Evolutionary conservation across 2,113 vertebrate genomes (phyloP).

Genomic region (Paramormyrops kingsleyae): DNA sequence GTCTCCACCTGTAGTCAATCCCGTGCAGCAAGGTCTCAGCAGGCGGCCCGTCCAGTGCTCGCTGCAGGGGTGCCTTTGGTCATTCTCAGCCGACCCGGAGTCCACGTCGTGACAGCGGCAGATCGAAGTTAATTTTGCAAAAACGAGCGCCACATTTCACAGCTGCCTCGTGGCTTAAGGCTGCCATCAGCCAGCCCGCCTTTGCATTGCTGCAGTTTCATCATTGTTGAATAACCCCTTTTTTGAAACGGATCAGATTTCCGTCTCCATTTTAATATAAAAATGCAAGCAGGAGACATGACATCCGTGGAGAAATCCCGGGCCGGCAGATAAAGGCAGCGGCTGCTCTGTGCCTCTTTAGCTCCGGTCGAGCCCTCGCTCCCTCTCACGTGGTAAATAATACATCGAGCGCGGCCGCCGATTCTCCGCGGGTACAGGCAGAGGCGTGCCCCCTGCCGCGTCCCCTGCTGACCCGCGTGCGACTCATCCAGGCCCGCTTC

Average conservation of each 20-base stretch:
- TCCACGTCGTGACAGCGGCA: background rate
- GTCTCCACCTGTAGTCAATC: background rate
- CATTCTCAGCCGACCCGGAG: background rate
- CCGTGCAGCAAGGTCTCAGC: background rate
- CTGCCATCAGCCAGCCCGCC: background rate
- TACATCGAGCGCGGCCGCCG: background rate
- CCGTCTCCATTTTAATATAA: background rate
- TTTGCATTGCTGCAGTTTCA: background rate
- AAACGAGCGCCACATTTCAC: background rate
- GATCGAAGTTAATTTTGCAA: background rate
- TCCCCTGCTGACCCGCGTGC: background rate
- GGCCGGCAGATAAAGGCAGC: background rate
- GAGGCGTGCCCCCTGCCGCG: background rate
- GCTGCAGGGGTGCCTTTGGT: background rate
- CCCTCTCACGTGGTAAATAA: background rate
- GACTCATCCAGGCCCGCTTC: background rate
- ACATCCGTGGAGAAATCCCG: background rate
- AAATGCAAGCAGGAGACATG: background rate
- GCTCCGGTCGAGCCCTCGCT: background rate
- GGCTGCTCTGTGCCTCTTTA: background rate
- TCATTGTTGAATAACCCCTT: background rate
- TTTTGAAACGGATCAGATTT: conserved; percentile 1
- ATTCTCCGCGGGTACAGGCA: background rate
- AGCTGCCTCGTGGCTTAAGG: background rate
- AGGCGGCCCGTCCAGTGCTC: background rate